Evolutionary conservation across 2,888 invertebrate species (phyloP), one percentile per base, ranked within the genome.

Genomic region (Tipula unca): DNA sequence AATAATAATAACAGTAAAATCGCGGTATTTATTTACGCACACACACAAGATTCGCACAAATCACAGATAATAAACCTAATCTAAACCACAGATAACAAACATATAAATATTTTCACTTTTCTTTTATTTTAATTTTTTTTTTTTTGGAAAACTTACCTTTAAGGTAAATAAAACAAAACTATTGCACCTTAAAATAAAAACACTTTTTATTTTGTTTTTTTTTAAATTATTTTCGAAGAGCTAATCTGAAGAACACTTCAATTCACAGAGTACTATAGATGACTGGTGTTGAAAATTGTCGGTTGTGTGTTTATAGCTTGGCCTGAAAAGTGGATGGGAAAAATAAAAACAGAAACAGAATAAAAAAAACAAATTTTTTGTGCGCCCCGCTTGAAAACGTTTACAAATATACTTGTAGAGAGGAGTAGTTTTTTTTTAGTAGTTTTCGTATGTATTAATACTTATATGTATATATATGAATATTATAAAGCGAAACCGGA

Each of bases 291-390:
- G 88, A 87, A 88, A 89, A 88, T 89, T 89, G 89, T 89, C 89
- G 89, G 89, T 89, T 89, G 89, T 89, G 89, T 88, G 90, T 89
- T 91, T 91, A 91, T 91, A 90, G 90, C 90, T 83, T 89, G 90
- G 89, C 89, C 89, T 89, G 89, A 89, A 90, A 83, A 69, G 69
- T 69, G 69, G 69, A 69, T 69, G 69, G 69, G 69, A 69, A 69
- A 69, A 69, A 69, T 17, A 54, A 54, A 54, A 54, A 54, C 17
- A 54, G 48, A 54, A 17, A 54, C 48, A 54, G 48, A 17, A 54
- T 54, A 17, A 69, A 69, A 20, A 25, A 25, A 69, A 69, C 69
- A 69, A 25, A 69, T 69, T 69, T 69, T 25, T 69, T 69, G 25
- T 32, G 36, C 86, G 85, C 87, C 87, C 87, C 87, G 87, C 86